These are phyloP conservation scores for Apamea sordens DNA, from an alignment of 2,888 invertebrate genomes.

Conservation along the genomic window DNA sequence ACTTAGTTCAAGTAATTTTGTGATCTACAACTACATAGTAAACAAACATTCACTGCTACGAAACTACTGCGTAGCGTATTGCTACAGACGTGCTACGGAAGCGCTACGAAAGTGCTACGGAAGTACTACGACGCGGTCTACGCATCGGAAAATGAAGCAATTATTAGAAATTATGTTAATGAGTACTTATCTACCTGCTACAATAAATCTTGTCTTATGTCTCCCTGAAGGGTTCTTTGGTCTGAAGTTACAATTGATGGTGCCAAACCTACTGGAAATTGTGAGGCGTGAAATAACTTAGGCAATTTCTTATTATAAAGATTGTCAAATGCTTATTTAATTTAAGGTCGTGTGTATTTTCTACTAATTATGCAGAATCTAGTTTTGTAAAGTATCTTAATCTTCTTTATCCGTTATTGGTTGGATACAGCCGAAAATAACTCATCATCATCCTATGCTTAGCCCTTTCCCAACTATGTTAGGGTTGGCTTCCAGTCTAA, in stretches of 20 bases:
- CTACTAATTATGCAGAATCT: neutral
- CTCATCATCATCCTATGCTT: neutral
- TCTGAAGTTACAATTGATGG: slow-evolving; percentile 20
- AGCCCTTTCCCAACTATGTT: neutral
- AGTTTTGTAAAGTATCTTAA: neutral
- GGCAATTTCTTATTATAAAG: neutral
- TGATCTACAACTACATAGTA: neutral
- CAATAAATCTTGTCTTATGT: slow-evolving; percentile 37
- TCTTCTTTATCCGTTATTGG: neutral
- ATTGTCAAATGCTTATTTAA: neutral
- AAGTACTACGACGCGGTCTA: slow-evolving; percentile 20
- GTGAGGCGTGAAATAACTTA: neutral
- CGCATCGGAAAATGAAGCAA: slow-evolving; percentile 7
- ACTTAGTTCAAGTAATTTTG: neutral
- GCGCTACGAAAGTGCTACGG: slow-evolving; percentile 33
- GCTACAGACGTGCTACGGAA: slow-evolving; percentile 31
- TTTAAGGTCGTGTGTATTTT: neutral
- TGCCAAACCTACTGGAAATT: neutral
- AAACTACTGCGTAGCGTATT: slow-evolving; percentile 23
- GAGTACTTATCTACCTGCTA: slow-evolving; percentile 7
- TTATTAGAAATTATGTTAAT: slow-evolving; percentile 25
- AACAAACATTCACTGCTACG: neutral
- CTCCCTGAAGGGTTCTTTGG: slow-evolving; percentile 9
- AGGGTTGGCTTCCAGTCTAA: too few relatives aligned
- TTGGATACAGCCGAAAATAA: neutral